Base-by-base conservation (phyloP, 2,113 vertebrate genomes). In the Thamnaconus septentrionalis region DNA sequence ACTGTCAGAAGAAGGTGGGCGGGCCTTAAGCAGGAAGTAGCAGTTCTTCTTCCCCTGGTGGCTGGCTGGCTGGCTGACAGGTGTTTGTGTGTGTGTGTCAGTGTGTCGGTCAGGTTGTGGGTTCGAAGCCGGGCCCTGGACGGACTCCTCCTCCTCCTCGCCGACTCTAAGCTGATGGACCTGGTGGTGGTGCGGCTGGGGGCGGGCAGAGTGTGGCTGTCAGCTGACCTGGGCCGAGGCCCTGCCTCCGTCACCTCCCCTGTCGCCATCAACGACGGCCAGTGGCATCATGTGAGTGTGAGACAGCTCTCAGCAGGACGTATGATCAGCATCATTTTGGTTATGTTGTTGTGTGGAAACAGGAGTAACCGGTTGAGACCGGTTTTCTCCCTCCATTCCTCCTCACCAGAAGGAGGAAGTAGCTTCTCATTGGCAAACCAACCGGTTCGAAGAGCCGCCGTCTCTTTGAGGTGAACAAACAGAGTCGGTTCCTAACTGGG, bases 201-300 rank as follows among this genome's bases (percentile, higher is more conserved):
- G 0, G 84, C 64, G 0, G 96, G 96, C 8, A 88, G 64, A 5
- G 83, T 95, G 40, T 76, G 88, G 79, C 91, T 98, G 84, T 92
- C 91, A 64, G 96, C 95, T 69, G 94, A 98, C 69, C 88, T 97
- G 31, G 96, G 96, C 40, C 95, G 92, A 89, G 94, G 95, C 51
- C 89, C 88, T 1, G 89, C 94, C 8, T 87, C 89, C n/a, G 78
- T 91, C 75, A 83, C 83, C 7, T 93, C 94, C n/a, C 87, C 92
- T 2, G 56, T 83, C 0, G 4, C 65, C 9, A 49, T 99, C 79
- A 94, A 60, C 6, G 93, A 98, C 5, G 96, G 96, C 69, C 85
- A 84, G 61, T 99, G 96, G 97, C 97, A 98, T 86, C 87, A 52
- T 18, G 96, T 98, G 83, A 47, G 92, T 89, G 8, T 56, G 3